Percentiles rank a stretch among this genome's conserved stretches.
phyloP scores from a whole-genome alignment of 2,113 vertebrate genomes.

The Nesoenas mayeri region DNA sequence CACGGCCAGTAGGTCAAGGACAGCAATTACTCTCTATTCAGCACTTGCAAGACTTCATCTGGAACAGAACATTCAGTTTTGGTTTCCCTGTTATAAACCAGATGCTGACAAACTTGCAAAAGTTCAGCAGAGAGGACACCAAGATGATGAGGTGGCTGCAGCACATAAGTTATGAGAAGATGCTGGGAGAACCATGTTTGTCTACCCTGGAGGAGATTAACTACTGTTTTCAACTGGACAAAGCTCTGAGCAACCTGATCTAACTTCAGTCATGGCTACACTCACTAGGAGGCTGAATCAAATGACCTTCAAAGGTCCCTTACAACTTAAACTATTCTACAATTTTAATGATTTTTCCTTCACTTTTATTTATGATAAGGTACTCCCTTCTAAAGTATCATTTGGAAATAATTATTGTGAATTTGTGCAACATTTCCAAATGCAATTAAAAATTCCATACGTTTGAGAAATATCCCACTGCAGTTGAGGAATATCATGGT shows the following conservation, averaged over 20 bases:
- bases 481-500: not conserved
- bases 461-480: not conserved
- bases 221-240: not conserved
- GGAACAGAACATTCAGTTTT: not conserved
- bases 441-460: not conserved
- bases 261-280: not conserved
- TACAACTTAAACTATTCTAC: not conserved
- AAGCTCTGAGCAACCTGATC: not conserved
- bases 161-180: not conserved
- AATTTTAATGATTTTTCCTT: not conserved
- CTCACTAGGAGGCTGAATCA: not conserved
- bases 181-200: not conserved
- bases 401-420: not conserved
- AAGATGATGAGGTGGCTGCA: not conserved
- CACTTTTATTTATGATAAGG: not conserved
- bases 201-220: not conserved
- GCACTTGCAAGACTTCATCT: not conserved
- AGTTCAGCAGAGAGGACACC: not conserved
- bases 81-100: not conserved
- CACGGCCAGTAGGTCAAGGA: not conserved
- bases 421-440: not conserved
- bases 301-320: not conserved
- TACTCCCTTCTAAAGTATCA: not conserved
- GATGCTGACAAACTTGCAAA: not conserved
- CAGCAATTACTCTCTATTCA: not conserved